These are phyloP conservation scores for Cromileptes altivelis DNA, from an alignment of 2,113 vertebrate species.

Conservation along the genomic window DNA sequence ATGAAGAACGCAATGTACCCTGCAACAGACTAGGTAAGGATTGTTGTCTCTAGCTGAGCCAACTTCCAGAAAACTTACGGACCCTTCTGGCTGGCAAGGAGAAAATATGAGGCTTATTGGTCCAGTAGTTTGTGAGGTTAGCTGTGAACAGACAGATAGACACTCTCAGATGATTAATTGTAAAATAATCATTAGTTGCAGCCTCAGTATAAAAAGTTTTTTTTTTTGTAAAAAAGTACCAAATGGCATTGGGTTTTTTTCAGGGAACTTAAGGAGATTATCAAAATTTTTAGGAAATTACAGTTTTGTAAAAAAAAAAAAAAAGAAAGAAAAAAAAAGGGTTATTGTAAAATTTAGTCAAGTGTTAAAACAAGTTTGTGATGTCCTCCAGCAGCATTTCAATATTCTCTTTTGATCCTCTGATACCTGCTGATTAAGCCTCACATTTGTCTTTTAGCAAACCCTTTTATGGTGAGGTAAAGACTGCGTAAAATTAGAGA, in stretches of 20 bases:
- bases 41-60: no score
- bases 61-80: no score
- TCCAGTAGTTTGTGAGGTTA: no score
- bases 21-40: no score
- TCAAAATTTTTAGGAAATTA: background rate
- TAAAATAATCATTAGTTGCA: background rate
- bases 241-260: background rate
- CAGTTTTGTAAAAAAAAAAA: background rate
- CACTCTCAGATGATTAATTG: no score
- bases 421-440: background rate
- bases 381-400: background rate
- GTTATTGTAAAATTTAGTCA: background rate
- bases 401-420: background rate
- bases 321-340: background rate
- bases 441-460: background rate
- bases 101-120: no score
- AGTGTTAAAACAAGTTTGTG: background rate
- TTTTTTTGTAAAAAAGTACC: no score
- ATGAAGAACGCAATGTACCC: no score
- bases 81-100: no score
- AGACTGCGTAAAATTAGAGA: background rate
- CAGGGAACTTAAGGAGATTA: background rate
- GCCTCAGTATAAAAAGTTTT: background rate
- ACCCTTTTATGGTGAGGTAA: background rate
- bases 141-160: no score